Evolutionary conservation across 2,888 invertebrate genomes (phyloP).

Genomic region (Beris chalybata): DNA sequence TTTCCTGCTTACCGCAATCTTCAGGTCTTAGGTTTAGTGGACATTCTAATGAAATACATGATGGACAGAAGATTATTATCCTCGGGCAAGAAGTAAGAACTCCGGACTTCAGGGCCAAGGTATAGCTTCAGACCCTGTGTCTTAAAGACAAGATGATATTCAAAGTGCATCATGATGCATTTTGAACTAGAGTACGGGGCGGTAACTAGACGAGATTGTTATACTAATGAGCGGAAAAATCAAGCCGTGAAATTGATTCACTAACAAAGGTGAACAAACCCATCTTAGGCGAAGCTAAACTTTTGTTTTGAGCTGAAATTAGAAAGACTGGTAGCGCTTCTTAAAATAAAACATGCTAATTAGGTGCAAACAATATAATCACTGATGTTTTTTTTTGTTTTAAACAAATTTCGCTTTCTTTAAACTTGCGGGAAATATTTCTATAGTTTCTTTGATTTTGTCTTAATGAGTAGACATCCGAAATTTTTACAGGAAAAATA

Average conservation of each 20-base stretch:
- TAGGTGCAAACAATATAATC: slow-evolving; percentile 12
- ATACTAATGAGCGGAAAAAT: neutral
- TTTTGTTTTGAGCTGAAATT: neutral
- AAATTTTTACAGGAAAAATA: too few species aligned
- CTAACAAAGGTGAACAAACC: neutral
- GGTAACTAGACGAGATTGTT: slow-evolving; percentile 1
- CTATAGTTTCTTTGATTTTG: too few species aligned
- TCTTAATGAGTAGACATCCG: too few species aligned
- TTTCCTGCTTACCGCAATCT: neutral
- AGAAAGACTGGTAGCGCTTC: neutral
- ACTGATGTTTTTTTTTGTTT: too few species aligned
- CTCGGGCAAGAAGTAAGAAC: slow-evolving; percentile 4
- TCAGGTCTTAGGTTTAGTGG: slow-evolving; percentile 11
- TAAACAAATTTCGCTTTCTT: too few species aligned
- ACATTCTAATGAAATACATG: slow-evolving; percentile 36
- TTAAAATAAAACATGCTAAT: slow-evolving; percentile 23
- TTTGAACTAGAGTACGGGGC: neutral
- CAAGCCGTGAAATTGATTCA: neutral
- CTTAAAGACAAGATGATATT: slow-evolving; percentile 19
- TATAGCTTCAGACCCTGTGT: neutral
- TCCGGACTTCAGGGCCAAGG: neutral
- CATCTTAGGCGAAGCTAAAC: neutral
- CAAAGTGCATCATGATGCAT: slow-evolving; percentile 3
- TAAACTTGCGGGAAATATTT: too few species aligned
- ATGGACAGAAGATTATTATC: slow-evolving; percentile 39